phyloP scores from a whole-genome alignment of 2,797 vertebrate genomes.

The Orestias chungarensis region DNA sequence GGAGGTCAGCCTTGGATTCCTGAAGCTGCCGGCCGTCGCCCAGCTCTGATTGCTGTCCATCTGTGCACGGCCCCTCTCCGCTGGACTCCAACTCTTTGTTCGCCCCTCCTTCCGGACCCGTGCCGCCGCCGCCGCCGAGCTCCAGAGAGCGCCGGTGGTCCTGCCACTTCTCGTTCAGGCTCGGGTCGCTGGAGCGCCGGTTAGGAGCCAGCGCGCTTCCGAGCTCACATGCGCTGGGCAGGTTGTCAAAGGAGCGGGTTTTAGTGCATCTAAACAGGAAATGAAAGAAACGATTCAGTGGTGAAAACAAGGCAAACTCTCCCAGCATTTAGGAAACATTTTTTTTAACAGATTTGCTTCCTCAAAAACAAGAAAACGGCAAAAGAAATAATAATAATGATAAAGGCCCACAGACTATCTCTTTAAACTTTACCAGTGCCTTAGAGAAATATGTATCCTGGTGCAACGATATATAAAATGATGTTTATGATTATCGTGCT shows the following conservation, averaged over 20 bases:
- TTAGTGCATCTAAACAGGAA: constrained; percentile 86
- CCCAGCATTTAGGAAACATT: constrained; percentile 13
- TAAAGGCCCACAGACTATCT: constrained; percentile 9
- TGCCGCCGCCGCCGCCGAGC: constrained; percentile 84
- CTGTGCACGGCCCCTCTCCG: constrained; percentile 65
- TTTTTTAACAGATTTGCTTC: constrained; percentile 11
- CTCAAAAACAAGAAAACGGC: constrained; percentile 11
- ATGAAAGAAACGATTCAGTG: constrained; percentile 22
- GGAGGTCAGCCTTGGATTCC: constrained; percentile 30
- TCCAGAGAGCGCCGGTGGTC: constrained; percentile 95
- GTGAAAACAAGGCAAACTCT: constrained; percentile 7
- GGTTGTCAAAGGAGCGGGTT: constrained; percentile 96
- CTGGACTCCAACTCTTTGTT: constrained; percentile 64
- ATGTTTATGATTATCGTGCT: no score
- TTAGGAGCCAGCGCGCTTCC: constrained; percentile 82
- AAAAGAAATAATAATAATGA: constrained; percentile 10
- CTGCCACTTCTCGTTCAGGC: constrained; percentile 97
- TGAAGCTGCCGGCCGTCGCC: constrained; percentile 61
- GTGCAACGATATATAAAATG: no score
- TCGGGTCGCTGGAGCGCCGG: constrained; percentile 95
- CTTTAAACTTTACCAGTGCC: no score
- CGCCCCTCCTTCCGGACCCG: constrained; percentile 74
- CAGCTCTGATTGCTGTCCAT: constrained; percentile 60
- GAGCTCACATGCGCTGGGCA: constrained; percentile 90
- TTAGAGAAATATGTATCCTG: no score